phyloP scores from a whole-genome alignment of 2,113 vertebrate species.

The Ahaetulla prasina region DNA sequence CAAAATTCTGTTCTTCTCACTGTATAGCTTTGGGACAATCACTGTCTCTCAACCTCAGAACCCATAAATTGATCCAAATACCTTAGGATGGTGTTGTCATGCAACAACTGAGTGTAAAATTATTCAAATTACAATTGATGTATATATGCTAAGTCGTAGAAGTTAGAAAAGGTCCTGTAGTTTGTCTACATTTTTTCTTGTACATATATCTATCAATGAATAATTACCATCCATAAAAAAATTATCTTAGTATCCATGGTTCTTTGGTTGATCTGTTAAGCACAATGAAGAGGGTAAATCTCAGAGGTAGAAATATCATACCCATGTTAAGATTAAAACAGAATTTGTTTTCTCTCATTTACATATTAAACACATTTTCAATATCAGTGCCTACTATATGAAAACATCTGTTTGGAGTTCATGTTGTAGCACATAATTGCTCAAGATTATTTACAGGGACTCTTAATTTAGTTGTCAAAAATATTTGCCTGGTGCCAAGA shows the following conservation, averaged over 20 bases:
- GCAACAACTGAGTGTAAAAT: background rate
- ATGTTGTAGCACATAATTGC: background rate
- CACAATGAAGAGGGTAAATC: background rate
- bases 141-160: background rate
- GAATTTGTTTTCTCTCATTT: background rate
- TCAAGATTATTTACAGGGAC: constrained; percentile 6
- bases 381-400: background rate
- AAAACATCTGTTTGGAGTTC: background rate
- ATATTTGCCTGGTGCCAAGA: background rate
- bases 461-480: constrained; percentile 32
- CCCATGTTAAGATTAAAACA: constrained; percentile 7
- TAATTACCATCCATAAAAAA: background rate
- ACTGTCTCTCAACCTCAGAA: background rate
- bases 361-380: constrained; percentile 9
- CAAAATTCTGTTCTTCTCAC: background rate
- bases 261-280: background rate
- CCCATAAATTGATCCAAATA: background rate
- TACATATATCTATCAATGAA: constrained; percentile 3
- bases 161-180: background rate
- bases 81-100: background rate
- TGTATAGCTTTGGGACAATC: background rate
- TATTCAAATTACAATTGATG: background rate
- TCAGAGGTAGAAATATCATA: background rate
- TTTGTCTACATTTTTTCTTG: constrained; percentile 4
- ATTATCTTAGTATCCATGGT: background rate